Conservation (phyloP, 2,113 vertebrate species). For the Neotoma lepida region DNA sequence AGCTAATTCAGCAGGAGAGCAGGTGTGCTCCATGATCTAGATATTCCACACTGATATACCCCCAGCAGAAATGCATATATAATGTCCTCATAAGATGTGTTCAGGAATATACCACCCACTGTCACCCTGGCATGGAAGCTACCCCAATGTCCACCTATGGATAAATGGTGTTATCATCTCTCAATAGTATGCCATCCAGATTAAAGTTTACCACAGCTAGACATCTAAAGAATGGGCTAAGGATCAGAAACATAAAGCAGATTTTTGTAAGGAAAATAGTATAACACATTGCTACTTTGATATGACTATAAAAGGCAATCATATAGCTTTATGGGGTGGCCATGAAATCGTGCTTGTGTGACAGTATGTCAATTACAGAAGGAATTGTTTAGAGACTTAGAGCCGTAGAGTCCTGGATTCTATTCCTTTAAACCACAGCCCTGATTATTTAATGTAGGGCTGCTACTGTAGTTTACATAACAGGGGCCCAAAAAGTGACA, state of each 20-base stretch:
- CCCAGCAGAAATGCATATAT: conserved; percentile 3
- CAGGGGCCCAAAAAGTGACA: not conserved
- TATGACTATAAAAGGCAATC: conserved; percentile 74
- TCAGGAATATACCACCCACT: not conserved
- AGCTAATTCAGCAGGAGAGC: not conserved
- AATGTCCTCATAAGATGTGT: conserved; percentile 11
- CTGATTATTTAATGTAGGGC: conserved; percentile 52
- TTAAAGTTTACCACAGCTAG: conserved; percentile 46
- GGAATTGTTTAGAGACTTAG: conserved; percentile 66
- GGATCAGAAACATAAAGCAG: conserved; percentile 62
- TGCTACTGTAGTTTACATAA: not conserved
- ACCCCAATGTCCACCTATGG: not conserved
- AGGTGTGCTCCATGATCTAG: not conserved
- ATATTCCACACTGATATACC: not conserved
- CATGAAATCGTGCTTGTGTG: conserved; percentile 73
- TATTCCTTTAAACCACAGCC: conserved; percentile 58
- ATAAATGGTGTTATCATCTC: conserved; percentile 27
- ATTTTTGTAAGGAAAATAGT: conserved; percentile 64
- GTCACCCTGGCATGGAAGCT: not conserved
- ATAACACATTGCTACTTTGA: conserved; percentile 69
- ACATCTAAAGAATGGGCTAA: conserved; percentile 53
- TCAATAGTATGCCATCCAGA: conserved; percentile 37
- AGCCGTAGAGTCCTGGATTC: conserved; percentile 23
- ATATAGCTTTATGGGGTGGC: conserved; percentile 69
- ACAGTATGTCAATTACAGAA: conserved; percentile 75